Evolutionary conservation across 2,888 invertebrate genomes (phyloP), one percentile per base, ranked within the genome.

Genomic region (Oegoconia quadripuncta): DNA sequence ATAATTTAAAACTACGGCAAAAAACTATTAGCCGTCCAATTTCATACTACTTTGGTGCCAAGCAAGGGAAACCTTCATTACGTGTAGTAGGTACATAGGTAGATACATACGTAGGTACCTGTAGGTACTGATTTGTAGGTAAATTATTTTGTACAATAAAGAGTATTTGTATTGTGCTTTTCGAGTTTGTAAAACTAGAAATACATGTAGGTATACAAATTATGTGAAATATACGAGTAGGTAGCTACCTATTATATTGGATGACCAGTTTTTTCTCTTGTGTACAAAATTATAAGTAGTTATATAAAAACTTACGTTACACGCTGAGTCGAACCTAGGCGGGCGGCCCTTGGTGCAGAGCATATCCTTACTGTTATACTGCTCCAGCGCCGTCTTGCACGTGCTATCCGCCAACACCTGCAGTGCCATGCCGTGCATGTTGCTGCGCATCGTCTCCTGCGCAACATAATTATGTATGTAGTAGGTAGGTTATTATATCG

Each of bases 381-480:
- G 75, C 36, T 51, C 51, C 29, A 87, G 53, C 3, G 44, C 43
- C 8, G 50, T 46, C 9, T 64, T 39, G 59, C 84, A 86, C 1
- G 47, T 52, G 1, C 55, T 50, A 45, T 81, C 66, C 1, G 55
- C 25, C 35, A 75, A 57, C 15, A 72, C 55, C 13, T 55, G 42
- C 36, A 87, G 59, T 16, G 80, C 70, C 76, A 77, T 80, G n/a
- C 49, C 79, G 56, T 86, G 86, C 84, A 86, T 82, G 0, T 74
- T 59, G 17, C 59, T 60, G n/a, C 82, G 74, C 86, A 87, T 86
- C 13, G 64, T 60, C 12, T 78, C 86, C 86, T 86, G 64, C 11
- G n/a, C 9, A 18, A 5, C 0, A 28, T 6, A 15, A 1, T 28
- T 28, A 14, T 5, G 15, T 3, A 27, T 28, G 3, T 4, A 1